Conservation (phyloP, 64 coral and sea anemone genomes). For the Montipora efflorescens region DNA sequence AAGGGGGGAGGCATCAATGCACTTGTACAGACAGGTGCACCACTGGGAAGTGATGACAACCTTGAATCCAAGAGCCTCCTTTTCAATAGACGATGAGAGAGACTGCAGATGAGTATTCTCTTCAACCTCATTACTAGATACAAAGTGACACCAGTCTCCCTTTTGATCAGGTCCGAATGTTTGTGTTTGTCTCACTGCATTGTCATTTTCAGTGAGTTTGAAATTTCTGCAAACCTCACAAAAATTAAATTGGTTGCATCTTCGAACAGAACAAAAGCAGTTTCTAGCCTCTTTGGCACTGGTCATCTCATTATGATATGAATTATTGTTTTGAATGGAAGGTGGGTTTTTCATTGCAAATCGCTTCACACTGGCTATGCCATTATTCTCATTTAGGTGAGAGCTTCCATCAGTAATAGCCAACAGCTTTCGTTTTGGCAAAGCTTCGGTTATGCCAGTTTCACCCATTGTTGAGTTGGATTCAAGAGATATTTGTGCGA, state of each 20-base stretch:
- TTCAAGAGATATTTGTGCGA: background rate
- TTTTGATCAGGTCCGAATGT: background rate
- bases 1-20: constrained; percentile 94
- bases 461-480: background rate
- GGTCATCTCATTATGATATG: background rate
- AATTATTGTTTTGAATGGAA: background rate
- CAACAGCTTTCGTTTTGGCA: background rate
- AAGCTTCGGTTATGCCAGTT: background rate
- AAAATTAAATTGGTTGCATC: constrained; percentile 47
- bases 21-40: constrained; percentile 78
- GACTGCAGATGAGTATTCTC: background rate
- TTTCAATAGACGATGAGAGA: background rate
- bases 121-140: background rate
- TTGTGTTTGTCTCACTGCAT: background rate
- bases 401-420: background rate
- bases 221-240: constrained; percentile 47
- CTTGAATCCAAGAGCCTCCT: background rate
- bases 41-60: constrained; percentile 54
- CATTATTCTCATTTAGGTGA: background rate
- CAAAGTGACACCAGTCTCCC: background rate
- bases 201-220: background rate
- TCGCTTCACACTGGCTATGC: background rate
- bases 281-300: background rate
- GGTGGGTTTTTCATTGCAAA: background rate
- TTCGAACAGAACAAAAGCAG: constrained; percentile 63